phyloP scores from a whole-genome alignment of 2,888 invertebrate species.

The Calliphora vomitoria region DNA sequence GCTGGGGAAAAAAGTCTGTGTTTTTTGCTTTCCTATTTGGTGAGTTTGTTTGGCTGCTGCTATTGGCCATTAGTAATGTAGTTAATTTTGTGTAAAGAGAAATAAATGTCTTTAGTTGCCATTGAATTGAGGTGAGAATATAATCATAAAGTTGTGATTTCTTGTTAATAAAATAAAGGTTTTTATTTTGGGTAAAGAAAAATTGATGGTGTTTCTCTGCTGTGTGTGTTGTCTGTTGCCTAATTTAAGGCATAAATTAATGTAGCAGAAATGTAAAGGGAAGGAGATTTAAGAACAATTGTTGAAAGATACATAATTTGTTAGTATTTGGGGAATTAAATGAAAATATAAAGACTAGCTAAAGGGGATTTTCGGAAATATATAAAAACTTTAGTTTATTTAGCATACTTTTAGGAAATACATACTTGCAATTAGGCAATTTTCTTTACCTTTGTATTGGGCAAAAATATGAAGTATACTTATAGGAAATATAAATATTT shows the following conservation, averaged over 20 bases:
- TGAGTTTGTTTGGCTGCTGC: conserved; percentile 30
- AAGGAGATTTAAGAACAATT: neutral
- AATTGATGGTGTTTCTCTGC: neutral
- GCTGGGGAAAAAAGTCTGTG: neutral
- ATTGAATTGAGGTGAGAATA: conserved; percentile 70
- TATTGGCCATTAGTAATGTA: conserved; percentile 67
- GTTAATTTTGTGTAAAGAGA: conserved; percentile 73
- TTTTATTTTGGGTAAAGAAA: conserved; percentile 31
- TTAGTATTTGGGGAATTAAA: too few species aligned
- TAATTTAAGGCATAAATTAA: conserved; percentile 20
- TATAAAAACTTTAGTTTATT: too few species aligned
- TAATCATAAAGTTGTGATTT: conserved; percentile 72
- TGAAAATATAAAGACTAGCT: too few species aligned
- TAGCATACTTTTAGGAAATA: too few species aligned
- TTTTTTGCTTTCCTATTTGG: conserved; percentile 3
- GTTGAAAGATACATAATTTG: too few species aligned
- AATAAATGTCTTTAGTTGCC: conserved; percentile 67
- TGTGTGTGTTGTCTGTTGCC: neutral
- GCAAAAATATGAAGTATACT: neutral
- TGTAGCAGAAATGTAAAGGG: neutral
- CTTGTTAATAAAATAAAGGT: conserved; percentile 54
- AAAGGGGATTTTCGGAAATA: too few species aligned
- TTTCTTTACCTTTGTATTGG: too few species aligned
- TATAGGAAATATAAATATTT: neutral
- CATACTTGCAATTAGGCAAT: too few species aligned